Evolutionary conservation across 2,888 invertebrate species (phyloP).

Genomic region (Thecocarcelia acutangulata): DNA sequence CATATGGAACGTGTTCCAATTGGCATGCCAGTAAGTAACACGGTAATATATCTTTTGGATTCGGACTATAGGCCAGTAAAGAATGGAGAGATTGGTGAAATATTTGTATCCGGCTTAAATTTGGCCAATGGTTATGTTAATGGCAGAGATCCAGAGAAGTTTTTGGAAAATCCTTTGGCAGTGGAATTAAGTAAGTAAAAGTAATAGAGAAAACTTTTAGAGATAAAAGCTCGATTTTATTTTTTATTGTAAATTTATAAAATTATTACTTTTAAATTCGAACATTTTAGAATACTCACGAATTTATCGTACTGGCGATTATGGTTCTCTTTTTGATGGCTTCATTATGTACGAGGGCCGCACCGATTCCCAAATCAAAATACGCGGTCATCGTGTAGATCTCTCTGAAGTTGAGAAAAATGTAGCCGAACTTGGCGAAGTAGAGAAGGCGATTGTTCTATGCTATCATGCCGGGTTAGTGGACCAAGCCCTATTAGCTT

Average conservation of each 20-base stretch:
- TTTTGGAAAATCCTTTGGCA: constrained; percentile 88
- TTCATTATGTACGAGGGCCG: constrained; percentile 90
- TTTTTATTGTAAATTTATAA: neutral
- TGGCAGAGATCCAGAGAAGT: constrained; percentile 87
- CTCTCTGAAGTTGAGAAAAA: constrained; percentile 91
- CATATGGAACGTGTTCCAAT: constrained; percentile 89
- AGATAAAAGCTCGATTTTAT: too few species aligned
- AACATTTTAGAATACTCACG: constrained; percentile 86
- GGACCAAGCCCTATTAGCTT: constrained; percentile 88
- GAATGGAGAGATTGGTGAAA: constrained; percentile 89
- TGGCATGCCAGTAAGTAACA: constrained; percentile 91
- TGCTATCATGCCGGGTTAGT: constrained; percentile 89
- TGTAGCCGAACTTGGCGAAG: constrained; percentile 84
- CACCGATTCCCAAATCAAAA: constrained; percentile 92
- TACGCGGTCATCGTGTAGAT: constrained; percentile 93
- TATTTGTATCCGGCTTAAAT: constrained; percentile 91
- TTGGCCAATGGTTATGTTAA: constrained; percentile 91
- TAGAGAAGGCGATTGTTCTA: constrained; percentile 90
- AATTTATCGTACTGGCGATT: constrained; percentile 93
- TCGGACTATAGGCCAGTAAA: constrained; percentile 87
- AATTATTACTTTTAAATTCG: constrained; percentile 1
- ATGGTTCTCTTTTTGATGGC: constrained; percentile 86
- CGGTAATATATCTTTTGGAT: constrained; percentile 90
- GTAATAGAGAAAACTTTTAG: neutral
- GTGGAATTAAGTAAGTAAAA: constrained; percentile 83